Evolutionary conservation across 2,888 invertebrate genomes (phyloP).

Genomic region (Troides oblongomaculatus): DNA sequence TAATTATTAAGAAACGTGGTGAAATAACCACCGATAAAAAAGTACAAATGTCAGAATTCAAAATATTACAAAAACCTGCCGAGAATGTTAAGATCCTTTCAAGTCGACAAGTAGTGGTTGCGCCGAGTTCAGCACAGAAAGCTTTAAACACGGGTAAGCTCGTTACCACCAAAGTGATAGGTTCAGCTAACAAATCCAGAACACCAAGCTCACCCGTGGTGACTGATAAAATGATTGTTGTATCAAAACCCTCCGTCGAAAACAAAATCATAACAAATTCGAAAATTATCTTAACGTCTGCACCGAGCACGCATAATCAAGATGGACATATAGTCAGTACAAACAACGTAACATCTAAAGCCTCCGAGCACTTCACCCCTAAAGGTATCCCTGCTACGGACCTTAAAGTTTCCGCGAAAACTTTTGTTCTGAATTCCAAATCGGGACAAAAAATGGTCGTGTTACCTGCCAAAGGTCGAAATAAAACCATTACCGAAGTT

Average conservation of each 20-base stretch:
- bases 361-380: conserved; percentile 62
- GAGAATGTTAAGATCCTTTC: conserved; percentile 69
- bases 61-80: conserved; percentile 65
- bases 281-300: conserved; percentile 64
- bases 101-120: conserved; percentile 66
- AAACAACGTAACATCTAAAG: conserved; percentile 55
- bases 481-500: conserved; percentile 61
- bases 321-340: conserved; percentile 49
- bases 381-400: conserved; percentile 75
- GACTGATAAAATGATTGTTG: conserved; percentile 72
- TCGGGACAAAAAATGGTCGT: conserved; percentile 77
- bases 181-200: conserved; percentile 59
- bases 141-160: conserved; percentile 61
- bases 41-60: conserved; percentile 66
- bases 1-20: conserved; percentile 65
- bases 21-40: conserved; percentile 58
- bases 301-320: conserved; percentile 50
- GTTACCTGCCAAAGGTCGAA: conserved; percentile 66
- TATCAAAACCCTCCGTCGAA: conserved; percentile 64
- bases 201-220: conserved; percentile 41
- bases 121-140: conserved; percentile 61
- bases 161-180: conserved; percentile 69
- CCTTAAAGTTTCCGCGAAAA: conserved; percentile 73
- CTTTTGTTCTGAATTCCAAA: conserved; percentile 72
- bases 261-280: conserved; percentile 54